Evolutionary conservation across 2,797 vertebrate species (phyloP).

Genomic region (Phataginus tricuspis): DNA sequence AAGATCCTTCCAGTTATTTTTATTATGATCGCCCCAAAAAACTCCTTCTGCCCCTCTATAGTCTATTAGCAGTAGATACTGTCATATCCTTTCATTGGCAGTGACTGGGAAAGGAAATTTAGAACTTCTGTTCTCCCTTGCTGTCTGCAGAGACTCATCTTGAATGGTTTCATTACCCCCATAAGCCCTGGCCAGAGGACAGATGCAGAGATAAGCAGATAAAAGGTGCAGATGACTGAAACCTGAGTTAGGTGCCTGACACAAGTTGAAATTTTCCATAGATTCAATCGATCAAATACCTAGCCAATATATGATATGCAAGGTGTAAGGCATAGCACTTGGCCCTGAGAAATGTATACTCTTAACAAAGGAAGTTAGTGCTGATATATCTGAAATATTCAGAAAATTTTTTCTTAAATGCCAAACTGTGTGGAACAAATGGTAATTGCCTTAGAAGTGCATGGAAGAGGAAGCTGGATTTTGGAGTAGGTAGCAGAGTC

Average conservation of each 20-base stretch:
- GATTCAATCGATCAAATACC: neutral
- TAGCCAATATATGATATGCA: neutral
- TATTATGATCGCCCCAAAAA: neutral
- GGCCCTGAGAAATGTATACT: neutral
- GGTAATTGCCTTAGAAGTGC: neutral
- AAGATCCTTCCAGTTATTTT: neutral
- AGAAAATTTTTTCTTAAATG: constrained; percentile 36
- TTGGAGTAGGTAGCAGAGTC: neutral
- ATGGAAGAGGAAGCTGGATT: neutral
- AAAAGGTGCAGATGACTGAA: neutral
- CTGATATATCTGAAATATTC: neutral
- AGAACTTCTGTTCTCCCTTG: neutral
- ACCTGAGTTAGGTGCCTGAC: neutral
- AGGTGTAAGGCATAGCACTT: neutral
- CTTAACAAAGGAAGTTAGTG: neutral
- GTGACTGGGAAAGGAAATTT: neutral
- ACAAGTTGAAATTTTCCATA: neutral
- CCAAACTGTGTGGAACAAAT: neutral
- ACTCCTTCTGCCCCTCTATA: neutral
- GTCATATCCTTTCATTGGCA: neutral
- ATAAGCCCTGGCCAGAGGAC: neutral
- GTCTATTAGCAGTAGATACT: neutral
- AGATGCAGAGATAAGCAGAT: neutral
- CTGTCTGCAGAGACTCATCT: neutral
- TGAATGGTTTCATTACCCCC: neutral